Evolutionary conservation across 2,888 invertebrate species (phyloP).

Genomic region (Brenthis daphne): DNA sequence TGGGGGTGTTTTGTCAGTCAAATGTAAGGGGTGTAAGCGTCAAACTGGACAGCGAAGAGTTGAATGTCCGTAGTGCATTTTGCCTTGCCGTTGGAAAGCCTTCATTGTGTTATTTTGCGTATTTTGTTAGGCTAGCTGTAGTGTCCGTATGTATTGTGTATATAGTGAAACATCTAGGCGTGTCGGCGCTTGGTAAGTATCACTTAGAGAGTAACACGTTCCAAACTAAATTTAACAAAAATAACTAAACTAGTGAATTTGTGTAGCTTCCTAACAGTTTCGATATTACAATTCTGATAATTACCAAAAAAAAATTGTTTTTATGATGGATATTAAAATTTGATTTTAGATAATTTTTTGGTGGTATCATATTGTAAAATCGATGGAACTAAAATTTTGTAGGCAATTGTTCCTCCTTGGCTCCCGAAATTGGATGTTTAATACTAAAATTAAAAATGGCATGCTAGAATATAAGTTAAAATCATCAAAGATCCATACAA

Average conservation of each 20-base stretch:
- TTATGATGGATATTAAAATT: not conserved
- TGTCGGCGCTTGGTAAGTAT: conserved; percentile 66
- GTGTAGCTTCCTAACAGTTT: conserved; percentile 65
- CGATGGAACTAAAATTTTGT: conserved; percentile 46
- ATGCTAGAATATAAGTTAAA: conserved; percentile 57
- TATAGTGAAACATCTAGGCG: conserved; percentile 56
- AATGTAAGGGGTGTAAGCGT: conserved; percentile 62
- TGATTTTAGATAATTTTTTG: not conserved
- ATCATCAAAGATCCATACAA: conserved; percentile 44
- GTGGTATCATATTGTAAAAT: conserved; percentile 56
- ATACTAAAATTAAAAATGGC: conserved; percentile 59
- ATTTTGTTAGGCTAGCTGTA: conserved; percentile 77
- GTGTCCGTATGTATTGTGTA: conserved; percentile 66
- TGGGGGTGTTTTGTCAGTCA: conserved; percentile 65
- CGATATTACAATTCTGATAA: conserved; percentile 62
- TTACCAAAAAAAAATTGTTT: conserved; percentile 14
- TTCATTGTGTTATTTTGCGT: conserved; percentile 77
- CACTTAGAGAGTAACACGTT: conserved; percentile 54
- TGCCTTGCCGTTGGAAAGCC: conserved; percentile 69
- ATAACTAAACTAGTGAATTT: conserved; percentile 54
- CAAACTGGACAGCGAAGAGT: conserved; percentile 60
- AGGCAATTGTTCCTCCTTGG: conserved; percentile 64
- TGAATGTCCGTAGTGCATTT: conserved; percentile 61
- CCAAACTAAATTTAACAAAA: conserved; percentile 45
- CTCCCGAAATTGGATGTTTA: conserved; percentile 63